These are phyloP conservation scores for Rattus rattus DNA, from an alignment of 2,113 vertebrate species.

Conservation along the genomic window DNA sequence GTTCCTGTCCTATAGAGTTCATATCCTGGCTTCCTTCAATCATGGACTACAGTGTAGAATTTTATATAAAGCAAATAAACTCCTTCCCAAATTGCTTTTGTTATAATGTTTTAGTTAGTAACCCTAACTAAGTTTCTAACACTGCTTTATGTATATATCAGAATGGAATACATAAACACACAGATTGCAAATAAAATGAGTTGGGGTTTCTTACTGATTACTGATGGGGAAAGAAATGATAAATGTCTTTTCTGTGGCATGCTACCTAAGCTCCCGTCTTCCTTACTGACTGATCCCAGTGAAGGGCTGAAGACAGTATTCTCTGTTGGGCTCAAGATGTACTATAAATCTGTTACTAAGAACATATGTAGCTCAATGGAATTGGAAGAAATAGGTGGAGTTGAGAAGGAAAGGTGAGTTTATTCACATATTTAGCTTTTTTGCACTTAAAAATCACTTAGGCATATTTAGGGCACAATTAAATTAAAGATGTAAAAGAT, in stretches of 20 bases:
- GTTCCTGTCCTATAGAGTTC: background rate
- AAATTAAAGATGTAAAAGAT: background rate
- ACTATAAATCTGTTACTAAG: background rate
- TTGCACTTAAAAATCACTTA: background rate
- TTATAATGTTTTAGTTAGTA: background rate
- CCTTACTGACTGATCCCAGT: background rate
- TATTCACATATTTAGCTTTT: background rate
- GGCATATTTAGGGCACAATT: background rate
- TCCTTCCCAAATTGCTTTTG: background rate
- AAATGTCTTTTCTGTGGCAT: background rate
- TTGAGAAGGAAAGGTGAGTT: background rate
- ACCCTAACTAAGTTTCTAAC: conserved; percentile 10
- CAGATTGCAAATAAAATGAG: background rate
- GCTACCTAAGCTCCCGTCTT: background rate
- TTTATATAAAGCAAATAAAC: background rate
- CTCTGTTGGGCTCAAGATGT: background rate
- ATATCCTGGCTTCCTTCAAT: background rate
- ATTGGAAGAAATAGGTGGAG: background rate
- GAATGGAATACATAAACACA: conserved; percentile 39
- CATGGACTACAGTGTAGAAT: background rate
- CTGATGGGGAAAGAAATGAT: conserved; percentile 41
- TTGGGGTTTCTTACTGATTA: conserved; percentile 5
- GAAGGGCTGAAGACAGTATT: background rate
- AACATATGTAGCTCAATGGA: background rate
- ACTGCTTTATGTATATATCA: background rate